Conservation (phyloP, 1,140 invertebrate species). For the Hypothenemus hampei region DNA sequence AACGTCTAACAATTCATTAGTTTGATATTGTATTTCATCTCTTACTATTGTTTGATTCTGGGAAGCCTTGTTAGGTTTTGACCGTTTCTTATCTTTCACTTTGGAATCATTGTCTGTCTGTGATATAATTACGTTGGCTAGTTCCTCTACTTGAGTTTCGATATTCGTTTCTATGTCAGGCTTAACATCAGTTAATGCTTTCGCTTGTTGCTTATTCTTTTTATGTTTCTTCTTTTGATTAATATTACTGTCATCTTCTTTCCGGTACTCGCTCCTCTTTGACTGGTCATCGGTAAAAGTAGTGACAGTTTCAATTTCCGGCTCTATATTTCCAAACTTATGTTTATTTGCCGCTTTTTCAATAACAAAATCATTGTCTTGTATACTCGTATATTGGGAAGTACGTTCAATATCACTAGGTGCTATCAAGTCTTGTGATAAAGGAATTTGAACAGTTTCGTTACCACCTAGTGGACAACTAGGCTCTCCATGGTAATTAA, state of each 20-base stretch:
- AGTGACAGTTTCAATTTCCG: not conserved
- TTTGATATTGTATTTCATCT: too few relatives aligned
- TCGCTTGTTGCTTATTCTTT: not conserved
- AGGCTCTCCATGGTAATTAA: slow-evolving; percentile 37
- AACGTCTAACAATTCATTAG: too few relatives aligned
- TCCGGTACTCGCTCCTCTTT: not conserved
- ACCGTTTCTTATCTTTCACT: too few relatives aligned
- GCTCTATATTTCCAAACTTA: not conserved
- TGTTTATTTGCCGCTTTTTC: slow-evolving; percentile 1
- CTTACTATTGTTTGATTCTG: too few relatives aligned
- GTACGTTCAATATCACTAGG: slow-evolving; percentile 33
- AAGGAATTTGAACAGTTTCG: slow-evolving; percentile 28
- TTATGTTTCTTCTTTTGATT: not conserved
- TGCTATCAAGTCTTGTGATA: slow-evolving; percentile 32
- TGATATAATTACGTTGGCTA: too few relatives aligned
- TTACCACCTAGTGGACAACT: slow-evolving; percentile 32
- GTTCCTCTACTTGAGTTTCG: not conserved
- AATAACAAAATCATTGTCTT: slow-evolving; percentile 16
- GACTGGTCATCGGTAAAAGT: not conserved
- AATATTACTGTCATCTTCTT: not conserved
- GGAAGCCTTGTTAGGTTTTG: too few relatives aligned
- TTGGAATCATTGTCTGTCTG: too few relatives aligned
- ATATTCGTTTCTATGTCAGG: not conserved
- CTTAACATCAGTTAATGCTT: not conserved
- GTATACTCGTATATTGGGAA: slow-evolving; percentile 43